Conservation (phyloP, 2,113 vertebrate species). For the Isichthys henryi region DNA sequence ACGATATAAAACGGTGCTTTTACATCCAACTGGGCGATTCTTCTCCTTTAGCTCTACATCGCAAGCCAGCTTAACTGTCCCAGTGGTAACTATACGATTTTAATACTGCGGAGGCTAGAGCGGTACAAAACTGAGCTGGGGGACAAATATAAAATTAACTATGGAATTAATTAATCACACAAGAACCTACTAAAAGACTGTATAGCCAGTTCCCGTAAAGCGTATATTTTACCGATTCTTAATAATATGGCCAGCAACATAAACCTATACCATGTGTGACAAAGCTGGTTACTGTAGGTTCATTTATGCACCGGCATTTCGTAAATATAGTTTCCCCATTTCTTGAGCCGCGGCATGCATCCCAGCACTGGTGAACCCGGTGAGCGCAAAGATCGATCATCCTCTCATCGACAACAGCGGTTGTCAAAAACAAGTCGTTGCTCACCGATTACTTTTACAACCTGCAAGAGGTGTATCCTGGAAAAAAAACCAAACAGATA, state of each 20-base stretch:
- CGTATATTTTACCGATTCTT: background rate
- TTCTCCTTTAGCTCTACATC: background rate
- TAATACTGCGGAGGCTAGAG: background rate
- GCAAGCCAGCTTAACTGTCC: background rate
- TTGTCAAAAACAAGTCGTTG: background rate
- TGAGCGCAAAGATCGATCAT: no score
- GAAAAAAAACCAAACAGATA: background rate
- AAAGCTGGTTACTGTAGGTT: background rate
- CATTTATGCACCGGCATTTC: background rate
- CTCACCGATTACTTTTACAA: background rate
- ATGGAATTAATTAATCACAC: background rate
- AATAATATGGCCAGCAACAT: background rate
- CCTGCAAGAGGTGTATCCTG: background rate
- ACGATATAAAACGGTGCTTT: background rate
- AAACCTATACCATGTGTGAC: background rate
- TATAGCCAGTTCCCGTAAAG: background rate
- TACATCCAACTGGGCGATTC: background rate
- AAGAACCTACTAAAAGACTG: background rate
- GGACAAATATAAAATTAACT: background rate
- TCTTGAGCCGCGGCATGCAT: background rate
- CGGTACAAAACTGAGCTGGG: background rate
- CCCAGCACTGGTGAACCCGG: no score
- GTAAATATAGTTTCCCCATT: background rate
- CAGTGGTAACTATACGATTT: background rate
- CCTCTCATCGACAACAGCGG: background rate